These are phyloP conservation scores for Paralvinella palmiformis DNA, from an alignment of 1,140 invertebrate species.

Conservation along the genomic window DNA sequence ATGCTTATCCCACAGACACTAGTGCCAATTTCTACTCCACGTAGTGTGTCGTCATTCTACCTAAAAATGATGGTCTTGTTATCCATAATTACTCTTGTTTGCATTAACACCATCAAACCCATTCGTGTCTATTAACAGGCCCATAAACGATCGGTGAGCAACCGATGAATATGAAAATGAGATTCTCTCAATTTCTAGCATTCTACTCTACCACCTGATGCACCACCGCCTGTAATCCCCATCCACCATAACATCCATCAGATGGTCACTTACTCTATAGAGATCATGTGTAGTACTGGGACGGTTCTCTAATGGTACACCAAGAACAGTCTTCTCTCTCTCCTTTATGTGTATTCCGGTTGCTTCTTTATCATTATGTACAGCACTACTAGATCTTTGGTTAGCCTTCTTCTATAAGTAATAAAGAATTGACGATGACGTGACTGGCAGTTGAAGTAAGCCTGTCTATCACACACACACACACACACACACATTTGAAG, in stretches of 20 bases:
- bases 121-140: not conserved
- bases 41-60: too few relatives aligned
- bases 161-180: not conserved
- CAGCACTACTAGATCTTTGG: not conserved
- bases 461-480: not conserved
- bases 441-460: not conserved
- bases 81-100: too few relatives aligned
- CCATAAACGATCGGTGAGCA: not conserved
- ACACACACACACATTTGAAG: not conserved
- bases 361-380: not conserved
- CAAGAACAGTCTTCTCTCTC: not conserved
- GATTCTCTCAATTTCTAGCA: not conserved
- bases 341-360: not conserved
- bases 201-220: not conserved
- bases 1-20: too few relatives aligned
- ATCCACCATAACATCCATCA: not conserved
- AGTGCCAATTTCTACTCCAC: too few relatives aligned
- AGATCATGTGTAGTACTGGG: not conserved
- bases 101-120: not conserved
- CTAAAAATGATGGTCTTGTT: too few relatives aligned
- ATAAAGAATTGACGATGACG: not conserved
- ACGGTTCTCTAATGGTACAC: not conserved
- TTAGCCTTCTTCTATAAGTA: not conserved
- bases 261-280: not conserved
- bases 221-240: not conserved